phyloP scores from a whole-genome alignment of 2,797 vertebrate genomes.

The Mastacembelus armatus region DNA sequence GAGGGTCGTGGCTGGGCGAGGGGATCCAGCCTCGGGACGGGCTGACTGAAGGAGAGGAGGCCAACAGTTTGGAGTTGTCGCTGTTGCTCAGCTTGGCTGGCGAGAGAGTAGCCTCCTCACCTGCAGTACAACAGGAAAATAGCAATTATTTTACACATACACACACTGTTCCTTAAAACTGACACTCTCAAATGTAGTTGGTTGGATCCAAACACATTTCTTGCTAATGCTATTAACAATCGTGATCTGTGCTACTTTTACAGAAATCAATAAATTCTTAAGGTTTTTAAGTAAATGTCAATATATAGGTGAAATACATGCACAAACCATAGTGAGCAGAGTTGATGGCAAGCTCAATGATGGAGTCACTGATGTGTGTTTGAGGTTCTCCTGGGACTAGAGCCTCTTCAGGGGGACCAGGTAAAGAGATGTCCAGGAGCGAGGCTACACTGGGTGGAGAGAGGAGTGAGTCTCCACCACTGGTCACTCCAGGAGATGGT shows the following conservation, averaged over 20 bases:
- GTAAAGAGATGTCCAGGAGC: conserved; percentile 96
- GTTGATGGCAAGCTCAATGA: conserved; percentile 98
- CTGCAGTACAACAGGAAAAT: conserved; percentile 69
- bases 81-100: conserved; percentile 93
- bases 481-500: conserved; percentile 75
- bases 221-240: too few species aligned
- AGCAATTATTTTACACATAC: neutral
- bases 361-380: conserved; percentile 97
- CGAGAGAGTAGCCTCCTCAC: conserved; percentile 92
- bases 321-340: conserved; percentile 92
- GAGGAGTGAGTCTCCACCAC: conserved; percentile 86
- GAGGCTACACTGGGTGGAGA: conserved; percentile 96
- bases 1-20: conserved; percentile 97
- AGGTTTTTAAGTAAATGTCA: neutral
- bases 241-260: neutral
- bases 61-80: conserved; percentile 92
- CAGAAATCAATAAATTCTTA: neutral
- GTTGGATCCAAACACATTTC: neutral
- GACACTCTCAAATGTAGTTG: neutral
- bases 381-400: conserved; percentile 91
- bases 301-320: neutral
- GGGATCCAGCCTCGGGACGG: conserved; percentile 96
- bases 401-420: conserved; percentile 96
- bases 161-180: neutral
- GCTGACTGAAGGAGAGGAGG: conserved; percentile 91